Conservation (phyloP, 2,113 vertebrate species). For the Catharus fuscescens region DNA sequence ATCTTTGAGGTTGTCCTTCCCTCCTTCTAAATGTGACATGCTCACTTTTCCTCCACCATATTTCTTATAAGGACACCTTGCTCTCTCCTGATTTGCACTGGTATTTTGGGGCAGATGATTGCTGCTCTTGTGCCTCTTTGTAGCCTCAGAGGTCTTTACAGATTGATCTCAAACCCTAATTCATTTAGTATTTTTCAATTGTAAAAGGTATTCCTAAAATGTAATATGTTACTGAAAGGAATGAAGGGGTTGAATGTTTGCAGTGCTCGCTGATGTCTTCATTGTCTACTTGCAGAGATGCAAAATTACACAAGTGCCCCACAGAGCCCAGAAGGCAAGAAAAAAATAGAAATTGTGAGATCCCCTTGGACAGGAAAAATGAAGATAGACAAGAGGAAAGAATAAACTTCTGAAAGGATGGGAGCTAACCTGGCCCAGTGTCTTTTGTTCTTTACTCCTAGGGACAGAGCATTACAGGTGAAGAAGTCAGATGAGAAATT, state of each 20-base stretch:
- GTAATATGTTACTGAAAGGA: neutral
- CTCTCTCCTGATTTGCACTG: neutral
- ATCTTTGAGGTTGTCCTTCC: neutral
- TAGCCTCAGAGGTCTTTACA: neutral
- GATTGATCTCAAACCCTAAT: neutral
- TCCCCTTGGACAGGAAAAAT: neutral
- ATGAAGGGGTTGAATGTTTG: neutral
- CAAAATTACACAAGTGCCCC: neutral
- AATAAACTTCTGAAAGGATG: neutral
- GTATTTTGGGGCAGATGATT: neutral
- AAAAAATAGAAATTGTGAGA: neutral
- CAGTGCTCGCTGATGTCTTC: neutral
- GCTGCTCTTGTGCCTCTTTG: rapidly evolving
- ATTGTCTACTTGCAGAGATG: neutral
- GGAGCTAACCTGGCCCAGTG: neutral
- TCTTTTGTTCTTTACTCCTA: neutral
- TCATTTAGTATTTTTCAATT: neutral
- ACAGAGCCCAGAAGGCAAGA: neutral
- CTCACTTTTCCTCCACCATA: neutral
- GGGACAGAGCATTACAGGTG: neutral
- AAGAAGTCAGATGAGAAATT: neutral
- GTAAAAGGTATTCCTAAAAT: neutral
- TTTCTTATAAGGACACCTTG: neutral
- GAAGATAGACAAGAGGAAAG: neutral
- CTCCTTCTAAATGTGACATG: rapidly evolving